Evolutionary conservation across 1,140 invertebrate species (phyloP).

Genomic region (Pentalonia nigronervosa): DNA sequence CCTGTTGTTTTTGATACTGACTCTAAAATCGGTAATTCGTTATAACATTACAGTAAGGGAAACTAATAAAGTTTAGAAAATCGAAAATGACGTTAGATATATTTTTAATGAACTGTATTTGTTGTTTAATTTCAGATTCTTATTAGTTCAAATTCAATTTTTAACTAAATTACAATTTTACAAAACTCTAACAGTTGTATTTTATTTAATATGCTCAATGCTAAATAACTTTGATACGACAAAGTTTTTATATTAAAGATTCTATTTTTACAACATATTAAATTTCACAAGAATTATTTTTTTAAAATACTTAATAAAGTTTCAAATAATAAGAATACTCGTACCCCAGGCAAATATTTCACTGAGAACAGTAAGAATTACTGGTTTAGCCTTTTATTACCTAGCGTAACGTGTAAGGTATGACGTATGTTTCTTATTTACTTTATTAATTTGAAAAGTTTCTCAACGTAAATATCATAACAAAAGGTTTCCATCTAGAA

Average conservation of each 20-base stretch:
- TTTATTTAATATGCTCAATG: neutral
- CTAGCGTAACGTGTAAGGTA: neutral
- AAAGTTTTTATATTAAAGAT: neutral
- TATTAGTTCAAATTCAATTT: neutral
- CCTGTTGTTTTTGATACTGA: neutral
- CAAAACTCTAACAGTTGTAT: neutral
- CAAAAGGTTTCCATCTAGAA: neutral
- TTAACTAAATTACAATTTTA: neutral
- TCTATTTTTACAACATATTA: neutral
- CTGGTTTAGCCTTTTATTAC: neutral
- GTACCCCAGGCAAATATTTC: neutral
- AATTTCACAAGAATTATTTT: neutral
- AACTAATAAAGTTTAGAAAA: neutral
- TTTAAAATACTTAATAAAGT: neutral
- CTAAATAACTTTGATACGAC: neutral
- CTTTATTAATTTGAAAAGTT: conserved; percentile 31
- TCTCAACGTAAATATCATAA: neutral
- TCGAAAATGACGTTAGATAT: neutral
- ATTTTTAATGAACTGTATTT: neutral
- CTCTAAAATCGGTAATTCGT: neutral
- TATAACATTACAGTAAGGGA: neutral
- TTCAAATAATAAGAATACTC: neutral
- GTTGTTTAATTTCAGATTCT: neutral
- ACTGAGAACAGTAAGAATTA: neutral
- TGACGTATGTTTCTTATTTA: neutral